Evolutionary conservation across 1,140 invertebrate species (phyloP), one percentile per base, ranked within the genome.

Genomic region (Drosophila oshimai): DNA sequence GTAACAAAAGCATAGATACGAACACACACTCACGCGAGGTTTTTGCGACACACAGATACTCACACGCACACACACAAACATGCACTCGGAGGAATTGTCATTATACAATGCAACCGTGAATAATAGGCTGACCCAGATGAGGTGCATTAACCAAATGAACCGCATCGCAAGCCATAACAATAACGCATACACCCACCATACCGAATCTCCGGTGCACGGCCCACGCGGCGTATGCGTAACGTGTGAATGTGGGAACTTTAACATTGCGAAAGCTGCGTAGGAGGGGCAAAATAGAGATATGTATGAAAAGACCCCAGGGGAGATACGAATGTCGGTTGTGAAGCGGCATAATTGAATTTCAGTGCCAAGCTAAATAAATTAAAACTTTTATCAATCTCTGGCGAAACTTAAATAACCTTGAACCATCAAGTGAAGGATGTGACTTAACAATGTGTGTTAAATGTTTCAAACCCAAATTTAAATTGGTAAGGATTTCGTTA

Each of bases 141-240:
- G 74, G 73, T 84, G 79, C 79, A 84, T 84, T 84, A 84, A 86
- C 79, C 80, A 84, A 84, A 84, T 84, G 79, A 84, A 84, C 79
- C 79, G 74, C 79, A 84, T 74, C 79, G 70, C 64, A 73, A 50
- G 53, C 64, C 70, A 74, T 74, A 71, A 71, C 50, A 69, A 71
- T 42, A 72, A 28, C 31, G 12, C 31, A 24, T 29, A 15, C 65
- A 41, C 45, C 58, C 49, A 34, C 10, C 18, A 15, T 9, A 31
- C n/a, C 18, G 15, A 4, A 26, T 26, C 24, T 33, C 7, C 9
- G 4, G n/a, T 57, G 34, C 2, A 6, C 13, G 50, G 60, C 76
- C 57, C 57, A 70, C 51, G 51, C 17, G 71, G 34, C 71, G 77
- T 75, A 70, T 80, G 64, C 76, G 71, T 70, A 58, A 65, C 76